These are phyloP conservation scores for Thunnus thynnus DNA, from an alignment of 2,113 vertebrate species.

Conservation along the genomic window DNA sequence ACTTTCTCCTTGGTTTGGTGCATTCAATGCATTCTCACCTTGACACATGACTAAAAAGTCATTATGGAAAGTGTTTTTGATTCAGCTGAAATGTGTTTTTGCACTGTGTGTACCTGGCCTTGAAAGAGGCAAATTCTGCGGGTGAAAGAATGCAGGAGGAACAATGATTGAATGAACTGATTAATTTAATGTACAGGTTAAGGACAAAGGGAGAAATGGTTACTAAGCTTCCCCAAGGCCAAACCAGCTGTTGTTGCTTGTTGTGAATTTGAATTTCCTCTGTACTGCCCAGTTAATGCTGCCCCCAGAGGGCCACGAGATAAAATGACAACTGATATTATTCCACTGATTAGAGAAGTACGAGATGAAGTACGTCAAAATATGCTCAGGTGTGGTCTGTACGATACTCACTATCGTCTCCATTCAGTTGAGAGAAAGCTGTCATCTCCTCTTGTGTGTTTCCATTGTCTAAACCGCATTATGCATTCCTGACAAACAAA, in stretches of 20 bases:
- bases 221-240: background rate
- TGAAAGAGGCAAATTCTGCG: slow-evolving; percentile 26
- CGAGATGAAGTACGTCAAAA: background rate
- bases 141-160: slow-evolving; percentile 20
- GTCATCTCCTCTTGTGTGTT: background rate
- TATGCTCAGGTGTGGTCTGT: background rate
- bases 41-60: slow-evolving; percentile 11
- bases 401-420: too few species aligned
- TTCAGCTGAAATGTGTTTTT: slow-evolving; percentile 6
- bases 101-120: slow-evolving; percentile 13
- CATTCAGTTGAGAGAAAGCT: background rate
- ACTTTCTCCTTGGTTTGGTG: background rate
- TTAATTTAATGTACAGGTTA: background rate
- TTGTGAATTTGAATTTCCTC: background rate
- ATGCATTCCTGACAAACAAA: background rate
- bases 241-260: background rate
- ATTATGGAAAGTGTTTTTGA: slow-evolving; percentile 36
- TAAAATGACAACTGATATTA: background rate
- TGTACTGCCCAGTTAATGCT: background rate
- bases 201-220: background rate
- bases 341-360: background rate
- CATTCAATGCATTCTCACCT: slow-evolving; percentile 21
- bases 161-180: slow-evolving; percentile 2
- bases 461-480: background rate
- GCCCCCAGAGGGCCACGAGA: background rate